phyloP scores from a whole-genome alignment of 2,113 vertebrate species.

The Corydoras sp. region DNA sequence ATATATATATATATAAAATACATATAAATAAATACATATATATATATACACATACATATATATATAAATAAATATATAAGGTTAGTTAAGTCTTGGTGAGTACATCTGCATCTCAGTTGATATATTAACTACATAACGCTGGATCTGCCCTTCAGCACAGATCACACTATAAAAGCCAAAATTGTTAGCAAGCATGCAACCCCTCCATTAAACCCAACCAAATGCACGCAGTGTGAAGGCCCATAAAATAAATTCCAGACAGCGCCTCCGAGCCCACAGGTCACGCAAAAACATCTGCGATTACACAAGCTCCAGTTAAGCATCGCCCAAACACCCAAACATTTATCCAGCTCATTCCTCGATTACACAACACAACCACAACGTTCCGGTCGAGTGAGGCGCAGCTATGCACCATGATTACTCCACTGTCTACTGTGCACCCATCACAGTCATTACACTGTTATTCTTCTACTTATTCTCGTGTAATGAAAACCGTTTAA shows the following conservation, averaged over 20 bases:
- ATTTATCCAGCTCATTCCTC: conserved; percentile 13
- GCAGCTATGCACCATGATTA: conserved; percentile 1
- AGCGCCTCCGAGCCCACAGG: conserved; percentile 2
- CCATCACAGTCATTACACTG: neutral
- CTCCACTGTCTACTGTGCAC: neutral
- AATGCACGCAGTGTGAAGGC: neutral
- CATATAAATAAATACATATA: too few relatives aligned
- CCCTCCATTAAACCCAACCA: neutral
- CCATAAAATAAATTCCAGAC: neutral
- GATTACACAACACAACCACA: conserved; percentile 3
- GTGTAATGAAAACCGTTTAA: too few relatives aligned
- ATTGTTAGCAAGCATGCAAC: neutral
- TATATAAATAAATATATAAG: too few relatives aligned
- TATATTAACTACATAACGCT: neutral
- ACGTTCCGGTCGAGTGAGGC: conserved; percentile 10
- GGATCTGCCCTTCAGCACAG: neutral
- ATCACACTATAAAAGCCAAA: neutral
- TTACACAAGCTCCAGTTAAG: conserved; percentile 5
- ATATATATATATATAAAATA: too few relatives aligned
- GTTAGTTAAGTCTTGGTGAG: too few relatives aligned
- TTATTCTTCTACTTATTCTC: neutral
- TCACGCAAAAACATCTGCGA: conserved; percentile 14
- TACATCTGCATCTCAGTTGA: neutral
- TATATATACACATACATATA: too few relatives aligned
- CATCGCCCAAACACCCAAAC: neutral